Percentiles rank a stretch among this genome's conserved stretches.
These are phyloP conservation scores for Lagocephalus sceleratus DNA, from an alignment of 2,797 vertebrate species.

Conservation along the genomic window DNA sequence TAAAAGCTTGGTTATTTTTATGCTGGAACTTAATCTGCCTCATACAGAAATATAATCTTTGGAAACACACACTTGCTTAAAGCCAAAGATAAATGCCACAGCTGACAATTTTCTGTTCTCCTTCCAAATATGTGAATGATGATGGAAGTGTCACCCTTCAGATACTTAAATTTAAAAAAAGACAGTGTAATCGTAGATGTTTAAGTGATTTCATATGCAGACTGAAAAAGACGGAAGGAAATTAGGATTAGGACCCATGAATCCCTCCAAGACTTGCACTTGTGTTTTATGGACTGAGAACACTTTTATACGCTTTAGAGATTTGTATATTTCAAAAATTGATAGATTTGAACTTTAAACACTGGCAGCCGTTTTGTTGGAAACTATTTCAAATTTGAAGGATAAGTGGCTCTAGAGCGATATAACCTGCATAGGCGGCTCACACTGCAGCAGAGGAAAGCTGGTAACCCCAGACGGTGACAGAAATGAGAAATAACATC, in stretches of 20 bases:
- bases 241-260: too few species aligned
- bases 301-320: too few species aligned
- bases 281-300: too few species aligned
- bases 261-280: too few species aligned
- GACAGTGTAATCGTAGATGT: too few species aligned
- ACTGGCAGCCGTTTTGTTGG: not conserved
- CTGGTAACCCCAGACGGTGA: slow-evolving; percentile 49
- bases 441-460: too few species aligned
- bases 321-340: too few species aligned
- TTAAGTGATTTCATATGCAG: too few species aligned
- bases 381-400: slow-evolving; percentile 43
- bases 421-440: slow-evolving; percentile 41
- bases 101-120: slow-evolving; percentile 24
- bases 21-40: slow-evolving; percentile 25
- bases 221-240: too few species aligned
- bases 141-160: not conserved
- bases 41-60: slow-evolving; percentile 4
- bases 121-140: not conserved
- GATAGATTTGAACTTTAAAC: slow-evolving; percentile 19
- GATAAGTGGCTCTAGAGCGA: slow-evolving; percentile 49
- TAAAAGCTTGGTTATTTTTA: slow-evolving; percentile 49
- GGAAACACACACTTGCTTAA: slow-evolving; percentile 28
- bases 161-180: too few species aligned
- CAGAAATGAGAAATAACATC: slow-evolving; percentile 66
- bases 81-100: slow-evolving; percentile 21